phyloP scores from a whole-genome alignment of 2,113 vertebrate species.

The Plecotus auritus region DNA sequence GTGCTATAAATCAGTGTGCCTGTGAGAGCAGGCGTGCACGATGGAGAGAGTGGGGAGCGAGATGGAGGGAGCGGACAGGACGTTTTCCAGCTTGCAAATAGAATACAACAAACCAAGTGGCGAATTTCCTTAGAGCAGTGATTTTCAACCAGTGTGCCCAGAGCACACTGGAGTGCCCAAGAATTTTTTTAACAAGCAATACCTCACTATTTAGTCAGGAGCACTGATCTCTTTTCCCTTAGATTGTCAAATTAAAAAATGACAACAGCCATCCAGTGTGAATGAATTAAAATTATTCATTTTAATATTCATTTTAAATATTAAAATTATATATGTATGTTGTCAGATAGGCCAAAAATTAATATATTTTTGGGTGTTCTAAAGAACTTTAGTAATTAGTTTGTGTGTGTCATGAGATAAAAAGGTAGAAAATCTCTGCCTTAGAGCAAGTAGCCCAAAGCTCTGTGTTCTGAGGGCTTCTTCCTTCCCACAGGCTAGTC shows the following conservation, averaged over 20 bases:
- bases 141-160: not conserved
- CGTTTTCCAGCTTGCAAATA: not conserved
- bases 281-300: not conserved
- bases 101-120: not conserved
- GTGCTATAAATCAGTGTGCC: slow-evolving; percentile 16
- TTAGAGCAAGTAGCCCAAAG: not conserved
- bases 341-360: not conserved
- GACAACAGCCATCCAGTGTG: not conserved
- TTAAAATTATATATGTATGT: not conserved
- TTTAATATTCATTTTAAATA: not conserved
- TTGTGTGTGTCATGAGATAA: not conserved
- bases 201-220: not conserved
- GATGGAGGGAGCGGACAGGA: not conserved
- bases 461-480: not conserved
- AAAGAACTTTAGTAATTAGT: not conserved
- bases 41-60: not conserved
- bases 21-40: rapidly evolving
- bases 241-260: not conserved
- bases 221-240: not conserved
- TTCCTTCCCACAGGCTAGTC: not conserved
- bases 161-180: not conserved
- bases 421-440: not conserved
- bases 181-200: not conserved
- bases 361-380: not conserved
- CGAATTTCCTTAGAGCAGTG: not conserved